Evolutionary conservation across 2,888 invertebrate species (phyloP).

Genomic region (Magallana nippona): DNA sequence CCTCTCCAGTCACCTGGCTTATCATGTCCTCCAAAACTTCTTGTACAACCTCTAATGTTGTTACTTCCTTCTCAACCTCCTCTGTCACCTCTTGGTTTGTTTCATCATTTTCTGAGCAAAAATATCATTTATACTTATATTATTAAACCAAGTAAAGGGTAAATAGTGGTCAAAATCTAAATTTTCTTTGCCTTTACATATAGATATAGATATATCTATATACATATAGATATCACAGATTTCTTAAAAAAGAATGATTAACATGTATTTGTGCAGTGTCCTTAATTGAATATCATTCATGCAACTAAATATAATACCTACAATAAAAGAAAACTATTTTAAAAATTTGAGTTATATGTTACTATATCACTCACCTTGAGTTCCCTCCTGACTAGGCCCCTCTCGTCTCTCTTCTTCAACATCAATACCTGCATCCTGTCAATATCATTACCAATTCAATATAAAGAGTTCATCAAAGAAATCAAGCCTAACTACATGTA

Average conservation of each 20-base stretch:
- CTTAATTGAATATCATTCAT: no score
- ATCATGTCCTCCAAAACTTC: constrained; percentile 63
- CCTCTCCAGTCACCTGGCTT: constrained; percentile 56
- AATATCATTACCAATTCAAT: background rate
- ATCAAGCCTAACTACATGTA: no score
- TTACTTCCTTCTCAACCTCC: constrained; percentile 43
- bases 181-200: no score
- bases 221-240: no score
- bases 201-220: no score
- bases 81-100: constrained; percentile 57
- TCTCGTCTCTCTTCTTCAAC: background rate
- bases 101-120: background rate
- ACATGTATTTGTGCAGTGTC: no score
- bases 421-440: constrained; percentile 12
- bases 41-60: constrained; percentile 57
- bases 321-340: no score
- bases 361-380: background rate
- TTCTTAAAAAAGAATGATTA: no score
- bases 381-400: background rate
- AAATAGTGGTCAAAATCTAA: background rate
- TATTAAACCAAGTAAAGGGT: background rate
- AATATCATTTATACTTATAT: background rate
- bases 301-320: no score
- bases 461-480: no score
- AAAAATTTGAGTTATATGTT: no score